phyloP scores from a whole-genome alignment of 2,797 vertebrate genomes.

The Labroides dimidiatus region DNA sequence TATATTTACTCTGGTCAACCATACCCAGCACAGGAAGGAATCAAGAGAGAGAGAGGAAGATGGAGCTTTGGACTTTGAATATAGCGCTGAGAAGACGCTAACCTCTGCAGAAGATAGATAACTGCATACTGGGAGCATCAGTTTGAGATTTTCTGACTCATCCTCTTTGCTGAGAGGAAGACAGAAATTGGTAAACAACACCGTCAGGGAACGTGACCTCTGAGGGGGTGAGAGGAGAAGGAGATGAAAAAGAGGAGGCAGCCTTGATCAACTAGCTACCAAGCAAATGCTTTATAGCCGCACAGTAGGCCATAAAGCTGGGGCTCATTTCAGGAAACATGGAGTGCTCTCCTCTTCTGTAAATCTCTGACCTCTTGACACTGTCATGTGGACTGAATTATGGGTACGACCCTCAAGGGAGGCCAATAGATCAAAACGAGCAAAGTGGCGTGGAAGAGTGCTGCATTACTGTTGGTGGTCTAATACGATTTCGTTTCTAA shows the following conservation, averaged over 20 bases:
- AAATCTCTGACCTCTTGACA: conserved; percentile 72
- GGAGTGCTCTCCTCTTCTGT: conserved; percentile 49
- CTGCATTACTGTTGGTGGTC: conserved; percentile 42
- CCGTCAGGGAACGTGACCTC: conserved; percentile 63
- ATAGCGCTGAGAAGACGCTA: conserved; percentile 19
- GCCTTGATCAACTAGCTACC: conserved; percentile 59
- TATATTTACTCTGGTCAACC: conserved; percentile 86
- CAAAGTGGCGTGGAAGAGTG: conserved; percentile 12
- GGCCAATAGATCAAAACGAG: conserved; percentile 62
- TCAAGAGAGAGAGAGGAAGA: conserved; percentile 44
- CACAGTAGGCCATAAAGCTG: conserved; percentile 62
- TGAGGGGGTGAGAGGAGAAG: conserved; percentile 41
- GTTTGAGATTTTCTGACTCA: conserved; percentile 51
- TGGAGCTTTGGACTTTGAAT: conserved; percentile 31
- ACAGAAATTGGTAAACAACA: conserved; percentile 69
- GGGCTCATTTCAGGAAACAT: conserved; percentile 59
- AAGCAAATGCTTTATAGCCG: conserved; percentile 65
- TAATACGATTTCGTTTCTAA: conserved; percentile 46
- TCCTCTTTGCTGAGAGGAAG: conserved; percentile 31
- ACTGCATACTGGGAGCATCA: background rate
- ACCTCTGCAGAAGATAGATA: conserved; percentile 5
- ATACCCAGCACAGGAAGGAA: conserved; percentile 61
- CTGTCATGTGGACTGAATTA: conserved; percentile 49
- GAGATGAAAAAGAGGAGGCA: conserved; percentile 17
- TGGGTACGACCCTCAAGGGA: conserved; percentile 59